Base-by-base conservation (phyloP, 2,888 invertebrate species). In the Cinara cedri region DNA sequence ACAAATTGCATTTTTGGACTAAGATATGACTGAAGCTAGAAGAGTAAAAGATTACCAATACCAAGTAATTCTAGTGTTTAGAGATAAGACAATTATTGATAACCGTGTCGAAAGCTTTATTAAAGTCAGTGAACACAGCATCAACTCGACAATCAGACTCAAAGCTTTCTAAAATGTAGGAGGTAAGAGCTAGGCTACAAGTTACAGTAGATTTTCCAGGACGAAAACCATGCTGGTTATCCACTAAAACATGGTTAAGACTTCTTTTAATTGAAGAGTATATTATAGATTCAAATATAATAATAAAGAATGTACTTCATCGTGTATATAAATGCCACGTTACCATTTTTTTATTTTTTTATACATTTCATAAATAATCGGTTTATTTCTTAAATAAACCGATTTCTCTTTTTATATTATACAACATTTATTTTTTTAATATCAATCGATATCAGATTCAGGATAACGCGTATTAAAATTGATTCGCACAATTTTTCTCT, bases 91-190 rank as follows among this genome's bases (percentile, higher is more conserved):
- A n/a, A 51, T 16, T 9, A 16, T 68, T 26, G 16, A 26, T 1
- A 51, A 68, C 68, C 10, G 9, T 9, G 11, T 68, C 68, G 51
- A 68, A 54, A 4, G 51, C 26, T 51, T 68, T 68, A 26, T 51
- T 16, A 19, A 54, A 54, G 9, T 54, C 10, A 54, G 19, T 54
- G 54, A 54, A 54, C 54, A 68, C n/a, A n/a, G n/a, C n/a, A n/a
- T 68, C 54, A 54, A 34, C n/a, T 26, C 54, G 51, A 44, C 10
- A 68, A 51, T 10, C 26, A 51, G 49, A 14, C 14, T 68, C 16
- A 49, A 68, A 26, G 16, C 11, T 51, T 49, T 68, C 26, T 26
- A 68, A 54, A n/a, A 68, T 68, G 19, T 34, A 34, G 3, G 24
- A 3, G 4, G 21, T 21, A 68, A 68, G 24, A 51, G 16, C 51